Evolutionary conservation across 1,140 invertebrate species (phyloP).

Genomic region (Drepana arcuata): DNA sequence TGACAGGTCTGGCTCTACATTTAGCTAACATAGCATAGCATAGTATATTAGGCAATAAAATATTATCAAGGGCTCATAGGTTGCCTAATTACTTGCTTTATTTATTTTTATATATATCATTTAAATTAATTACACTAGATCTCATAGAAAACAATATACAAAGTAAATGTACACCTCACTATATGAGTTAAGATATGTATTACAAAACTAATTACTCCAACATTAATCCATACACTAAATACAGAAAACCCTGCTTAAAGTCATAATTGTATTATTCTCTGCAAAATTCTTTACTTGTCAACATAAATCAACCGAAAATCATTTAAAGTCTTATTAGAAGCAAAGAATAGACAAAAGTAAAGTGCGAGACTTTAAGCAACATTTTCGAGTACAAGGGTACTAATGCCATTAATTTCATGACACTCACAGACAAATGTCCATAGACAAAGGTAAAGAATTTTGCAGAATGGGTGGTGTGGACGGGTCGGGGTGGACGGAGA

Average conservation of each 20-base stretch:
- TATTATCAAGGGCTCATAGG: too few relatives aligned
- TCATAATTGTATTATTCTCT: slow-evolving; percentile 41
- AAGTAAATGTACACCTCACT: too few relatives aligned
- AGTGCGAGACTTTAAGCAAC: slow-evolving; percentile 70
- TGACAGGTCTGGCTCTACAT: too few relatives aligned
- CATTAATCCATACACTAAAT: too few relatives aligned
- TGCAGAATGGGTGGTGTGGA: slow-evolving; percentile 41
- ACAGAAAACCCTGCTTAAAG: slow-evolving; percentile 49
- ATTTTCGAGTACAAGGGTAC: slow-evolving; percentile 22
- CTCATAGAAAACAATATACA: too few relatives aligned
- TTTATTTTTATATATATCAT: too few relatives aligned
- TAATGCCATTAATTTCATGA: slow-evolving; percentile 17
- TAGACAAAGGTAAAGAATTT: slow-evolving; percentile 60
- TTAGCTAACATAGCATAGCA: too few relatives aligned
- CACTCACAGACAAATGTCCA: slow-evolving; percentile 42
- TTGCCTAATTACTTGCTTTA: too few relatives aligned
- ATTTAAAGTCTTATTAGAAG: slow-evolving; percentile 7
- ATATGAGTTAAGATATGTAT: too few relatives aligned
- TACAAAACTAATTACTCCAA: too few relatives aligned
- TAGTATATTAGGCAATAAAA: too few relatives aligned
- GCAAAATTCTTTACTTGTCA: slow-evolving; percentile 70
- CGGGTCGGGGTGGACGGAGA: slow-evolving; percentile 12
- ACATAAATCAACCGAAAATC: slow-evolving; percentile 3
- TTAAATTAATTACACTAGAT: too few relatives aligned
- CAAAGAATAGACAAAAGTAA: slow-evolving; percentile 8